Base-by-base conservation (phyloP, 92 coral and sea anemone genomes). In the Actinostola sp. region DNA sequence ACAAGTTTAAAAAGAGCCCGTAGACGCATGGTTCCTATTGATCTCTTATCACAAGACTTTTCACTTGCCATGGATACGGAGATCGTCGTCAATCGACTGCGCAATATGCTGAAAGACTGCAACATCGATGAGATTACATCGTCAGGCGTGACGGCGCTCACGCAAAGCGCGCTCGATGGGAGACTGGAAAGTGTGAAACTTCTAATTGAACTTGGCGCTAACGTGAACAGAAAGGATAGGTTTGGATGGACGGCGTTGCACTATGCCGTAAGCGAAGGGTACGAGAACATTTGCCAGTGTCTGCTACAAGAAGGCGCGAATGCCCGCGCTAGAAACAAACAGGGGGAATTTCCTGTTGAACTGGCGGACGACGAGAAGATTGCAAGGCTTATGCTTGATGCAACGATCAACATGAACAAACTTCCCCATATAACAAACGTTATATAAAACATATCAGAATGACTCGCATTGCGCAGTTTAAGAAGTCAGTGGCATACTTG, bases 221-320 rank as follows among this genome's bases (percentile, higher is more conserved):
- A 87, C 49, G 89, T 89, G 31, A 88, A 95, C 76, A 95, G 88
- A 54, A 86, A 70, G 34, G 99, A 92, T 63, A 54, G 89, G 51
- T 85, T 75, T 41, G 99, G 99, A 4, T 95, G 95, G 97, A 83
- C 99, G 1, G 70, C 99, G 8, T 55, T 95, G 31, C 99, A 95
- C 21, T 95, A 91, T 36, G 99, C 99, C 2, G 97, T 92, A 1
- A 95, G 95, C 50, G 99, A 95, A 52, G 99, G 99, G 3, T 95
- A 95, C 44, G 79, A 74, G 38, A 75, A 91, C 35, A 91, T 95
- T n/a, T 92, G 96, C 69, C 83, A 95, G 13, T 91, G 41, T 66
- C 87, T 95, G 53, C 66, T 95, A 21, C 72, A 90, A 1, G 42
- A 85, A 41, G 99, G 99, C 17, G 99, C 99, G 0, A 86, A 91